Conservation (phyloP, 2,888 invertebrate genomes). For the Dryocosmus kuriphilus region DNA sequence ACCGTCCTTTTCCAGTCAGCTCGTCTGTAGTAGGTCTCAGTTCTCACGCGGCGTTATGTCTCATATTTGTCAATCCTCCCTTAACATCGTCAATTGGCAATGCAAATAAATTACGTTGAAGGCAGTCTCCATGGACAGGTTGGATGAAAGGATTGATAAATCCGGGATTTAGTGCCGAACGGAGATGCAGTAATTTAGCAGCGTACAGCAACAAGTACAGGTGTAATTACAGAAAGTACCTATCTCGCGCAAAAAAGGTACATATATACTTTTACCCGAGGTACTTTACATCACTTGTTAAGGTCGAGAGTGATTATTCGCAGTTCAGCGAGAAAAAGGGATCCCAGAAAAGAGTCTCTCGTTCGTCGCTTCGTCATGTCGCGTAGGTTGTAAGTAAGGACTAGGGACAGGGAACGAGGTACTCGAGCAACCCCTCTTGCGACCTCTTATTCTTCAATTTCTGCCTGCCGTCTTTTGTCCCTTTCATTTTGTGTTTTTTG, state of each 20-base stretch:
- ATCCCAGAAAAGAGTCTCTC: conserved; percentile 46
- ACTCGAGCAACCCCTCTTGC: conserved; percentile 51
- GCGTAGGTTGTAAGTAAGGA: conserved; percentile 58
- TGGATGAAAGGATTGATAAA: conserved; percentile 33
- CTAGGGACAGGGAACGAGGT: conserved; percentile 45
- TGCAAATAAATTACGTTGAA: conserved; percentile 21
- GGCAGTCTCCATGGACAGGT: not conserved
- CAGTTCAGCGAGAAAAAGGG: conserved; percentile 32
- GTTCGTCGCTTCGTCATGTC: conserved; percentile 61
- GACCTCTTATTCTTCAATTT: conserved; percentile 48
- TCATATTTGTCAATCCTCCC: not conserved
- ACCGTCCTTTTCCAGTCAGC: not conserved
- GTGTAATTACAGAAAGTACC: conserved; percentile 36
- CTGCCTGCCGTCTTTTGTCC: conserved; percentile 36
- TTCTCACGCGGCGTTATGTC: not conserved
- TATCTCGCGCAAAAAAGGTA: conserved; percentile 8
- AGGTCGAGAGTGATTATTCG: conserved; percentile 35
- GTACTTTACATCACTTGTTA: conserved; percentile 36
- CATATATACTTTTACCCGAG: conserved; percentile 14
- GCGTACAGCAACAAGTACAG: conserved; percentile 6
- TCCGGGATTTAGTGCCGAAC: conserved; percentile 18
- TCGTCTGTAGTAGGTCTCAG: not conserved
- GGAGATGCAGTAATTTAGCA: conserved; percentile 33
- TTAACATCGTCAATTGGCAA: conserved; percentile 15
- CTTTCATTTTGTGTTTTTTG: not conserved